phyloP scores from a whole-genome alignment of 2,888 invertebrate species.

The Drosophila ezoana region DNA sequence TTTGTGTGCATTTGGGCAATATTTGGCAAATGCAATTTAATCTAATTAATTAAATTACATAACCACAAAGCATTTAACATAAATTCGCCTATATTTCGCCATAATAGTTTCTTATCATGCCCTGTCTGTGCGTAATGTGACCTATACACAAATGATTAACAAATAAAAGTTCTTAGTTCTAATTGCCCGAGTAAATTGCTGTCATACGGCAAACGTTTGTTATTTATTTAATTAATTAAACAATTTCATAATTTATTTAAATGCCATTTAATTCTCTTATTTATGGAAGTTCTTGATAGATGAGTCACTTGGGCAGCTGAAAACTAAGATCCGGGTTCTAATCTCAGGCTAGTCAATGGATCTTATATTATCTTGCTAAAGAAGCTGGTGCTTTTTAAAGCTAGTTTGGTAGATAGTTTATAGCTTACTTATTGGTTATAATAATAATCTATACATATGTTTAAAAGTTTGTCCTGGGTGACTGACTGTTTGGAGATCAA shows the following conservation, averaged over 20 bases:
- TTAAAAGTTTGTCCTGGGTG: too few species aligned
- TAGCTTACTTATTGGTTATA: too few species aligned
- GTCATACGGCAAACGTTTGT: background rate
- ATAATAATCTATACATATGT: too few species aligned
- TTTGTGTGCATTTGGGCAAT: conserved; percentile 28
- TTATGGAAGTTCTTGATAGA: background rate
- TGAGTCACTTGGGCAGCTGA: too few species aligned
- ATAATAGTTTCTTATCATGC: conserved; percentile 14
- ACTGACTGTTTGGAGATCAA: too few species aligned
- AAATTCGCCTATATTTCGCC: conserved; percentile 6
- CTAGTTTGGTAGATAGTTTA: too few species aligned
- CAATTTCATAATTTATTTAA: conserved; percentile 53
- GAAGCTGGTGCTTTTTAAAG: too few species aligned
- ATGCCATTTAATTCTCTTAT: conserved; percentile 20
- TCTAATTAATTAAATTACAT: conserved; percentile 9
- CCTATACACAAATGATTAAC: background rate
- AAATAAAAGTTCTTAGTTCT: background rate
- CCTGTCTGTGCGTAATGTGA: background rate
- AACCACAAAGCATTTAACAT: conserved; percentile 21
- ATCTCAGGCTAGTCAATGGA: too few species aligned
- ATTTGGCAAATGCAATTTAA: conserved; percentile 32
- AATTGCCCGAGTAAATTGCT: conserved; percentile 4
- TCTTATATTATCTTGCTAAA: too few species aligned
- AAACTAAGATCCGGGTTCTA: too few species aligned
- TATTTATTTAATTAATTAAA: conserved; percentile 19